A percentile compares a stretch with the other conserved stretches of the same genome.
These are phyloP conservation scores for Prolemur simus DNA, from an alignment of 2,113 vertebrate species.

Conservation along the genomic window DNA sequence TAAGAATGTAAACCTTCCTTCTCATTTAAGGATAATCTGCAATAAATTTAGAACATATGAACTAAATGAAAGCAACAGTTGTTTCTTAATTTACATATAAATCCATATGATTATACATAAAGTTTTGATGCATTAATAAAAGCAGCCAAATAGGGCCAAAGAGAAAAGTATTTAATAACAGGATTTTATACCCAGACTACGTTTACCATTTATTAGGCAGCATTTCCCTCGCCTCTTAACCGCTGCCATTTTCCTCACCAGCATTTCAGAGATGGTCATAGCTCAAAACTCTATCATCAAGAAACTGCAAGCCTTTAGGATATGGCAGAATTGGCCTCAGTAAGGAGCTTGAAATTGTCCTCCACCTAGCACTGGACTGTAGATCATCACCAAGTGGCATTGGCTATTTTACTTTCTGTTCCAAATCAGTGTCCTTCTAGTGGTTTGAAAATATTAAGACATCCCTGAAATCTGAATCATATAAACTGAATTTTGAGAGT, in stretches of 20 bases:
- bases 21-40: not conserved
- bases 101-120: not conserved
- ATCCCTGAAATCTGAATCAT: not conserved
- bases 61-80: not conserved
- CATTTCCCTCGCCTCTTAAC: not conserved
- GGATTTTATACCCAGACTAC: not conserved
- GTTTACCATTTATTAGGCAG: not conserved
- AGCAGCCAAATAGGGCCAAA: not conserved
- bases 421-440: not conserved
- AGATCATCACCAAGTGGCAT: not conserved
- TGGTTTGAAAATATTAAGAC: not conserved
- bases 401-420: not conserved
- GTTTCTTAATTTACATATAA: slow-evolving; percentile 2
- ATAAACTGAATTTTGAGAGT: not conserved
- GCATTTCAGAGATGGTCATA: not conserved
- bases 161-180: not conserved
- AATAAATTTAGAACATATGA: not conserved
- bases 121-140: not conserved
- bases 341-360: not conserved
- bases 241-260: not conserved
- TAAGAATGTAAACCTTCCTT: not conserved
- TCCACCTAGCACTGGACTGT: not conserved
- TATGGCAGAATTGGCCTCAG: not conserved
- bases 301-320: not conserved
- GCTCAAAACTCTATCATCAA: not conserved